Conservation (phyloP, 2,888 invertebrate species). For the Thelaira solivaga region DNA sequence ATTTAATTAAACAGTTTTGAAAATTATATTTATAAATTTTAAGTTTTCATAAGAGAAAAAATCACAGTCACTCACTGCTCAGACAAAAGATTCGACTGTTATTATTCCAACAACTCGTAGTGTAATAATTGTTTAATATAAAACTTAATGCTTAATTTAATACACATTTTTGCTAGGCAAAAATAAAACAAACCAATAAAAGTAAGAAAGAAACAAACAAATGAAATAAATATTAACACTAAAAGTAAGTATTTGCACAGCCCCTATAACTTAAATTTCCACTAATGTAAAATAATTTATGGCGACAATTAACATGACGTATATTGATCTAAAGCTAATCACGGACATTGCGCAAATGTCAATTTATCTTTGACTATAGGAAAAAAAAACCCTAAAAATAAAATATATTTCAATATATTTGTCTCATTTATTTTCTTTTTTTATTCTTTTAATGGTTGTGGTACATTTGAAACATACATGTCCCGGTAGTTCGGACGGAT, state of each 20-base stretch:
- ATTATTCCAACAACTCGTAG: not conserved
- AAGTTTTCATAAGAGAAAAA: too few species aligned
- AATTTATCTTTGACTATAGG: conserved; percentile 53
- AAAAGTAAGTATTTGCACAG: conserved; percentile 1
- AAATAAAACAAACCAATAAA: not conserved
- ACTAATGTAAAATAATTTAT: conserved; percentile 59
- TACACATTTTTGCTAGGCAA: not conserved
- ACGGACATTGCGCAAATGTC: conserved; percentile 56
- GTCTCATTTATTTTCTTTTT: too few species aligned
- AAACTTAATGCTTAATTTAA: conserved; percentile 3
- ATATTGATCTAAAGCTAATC: conserved; percentile 58
- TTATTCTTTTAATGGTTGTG: not conserved
- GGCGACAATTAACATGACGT: conserved; percentile 61
- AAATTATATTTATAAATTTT: too few species aligned
- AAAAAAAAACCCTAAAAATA: conserved; percentile 6
- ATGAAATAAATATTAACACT: not conserved
- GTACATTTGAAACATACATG: not conserved
- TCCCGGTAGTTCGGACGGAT: not conserved
- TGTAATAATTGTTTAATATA: not conserved
- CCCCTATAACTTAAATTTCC: conserved; percentile 44
- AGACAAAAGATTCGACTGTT: too few species aligned
- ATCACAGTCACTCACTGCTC: not conserved
- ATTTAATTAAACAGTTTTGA: too few species aligned
- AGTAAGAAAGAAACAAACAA: conserved; percentile 5
- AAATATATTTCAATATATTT: not conserved